Evolutionary conservation across 1,140 invertebrate genomes (phyloP), one percentile per base, ranked within the genome.

Genomic region (Elysia chlorotica): DNA sequence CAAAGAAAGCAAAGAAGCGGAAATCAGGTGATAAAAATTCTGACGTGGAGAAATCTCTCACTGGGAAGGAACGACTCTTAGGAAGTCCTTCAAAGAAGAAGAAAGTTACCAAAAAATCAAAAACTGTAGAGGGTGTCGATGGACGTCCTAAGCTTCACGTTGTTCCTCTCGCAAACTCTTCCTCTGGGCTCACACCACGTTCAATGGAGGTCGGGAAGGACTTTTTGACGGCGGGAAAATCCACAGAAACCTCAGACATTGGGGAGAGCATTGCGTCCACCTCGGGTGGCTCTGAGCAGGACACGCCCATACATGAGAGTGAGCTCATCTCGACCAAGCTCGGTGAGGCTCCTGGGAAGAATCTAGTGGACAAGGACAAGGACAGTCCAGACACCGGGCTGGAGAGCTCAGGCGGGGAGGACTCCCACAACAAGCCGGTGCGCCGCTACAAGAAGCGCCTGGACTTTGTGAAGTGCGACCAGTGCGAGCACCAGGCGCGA

Each of bases 361-460:
- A n/a, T n/a, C n/a, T n/a, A n/a, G n/a, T n/a, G n/a, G n/a, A n/a
- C n/a, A n/a, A n/a, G n/a, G 69, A 67, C 31, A 75, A 54, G 63
- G 37, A 66, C 70, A 75, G 31, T 37, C 61, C 61, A 25, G 59
- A 71, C 31, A 66, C 72, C 65, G 63, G 74, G 61, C 21, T 67
- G 36, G 31, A 73, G 65, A 65, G 73, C 68, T n/a, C n/a, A n/a
- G 54, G 48, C 35, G 74, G 59, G 2, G 73, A 77, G 37, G 78
- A 77, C 35, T n/a, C n/a, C n/a, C n/a, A n/a, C n/a, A 73, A 68
- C 30, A 53, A 53, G n/a, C 37, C 68, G 33, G 63, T 54, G 21
- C 71, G 63, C 5, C 23, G 66, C 31, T 66, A 71, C 38, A 79
- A 76, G 59, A 79, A 79, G 70, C 30, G 63, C 19, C 54, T 75